Base-by-base conservation (phyloP, 2,113 vertebrate species). In the Spilogale gracilis region DNA sequence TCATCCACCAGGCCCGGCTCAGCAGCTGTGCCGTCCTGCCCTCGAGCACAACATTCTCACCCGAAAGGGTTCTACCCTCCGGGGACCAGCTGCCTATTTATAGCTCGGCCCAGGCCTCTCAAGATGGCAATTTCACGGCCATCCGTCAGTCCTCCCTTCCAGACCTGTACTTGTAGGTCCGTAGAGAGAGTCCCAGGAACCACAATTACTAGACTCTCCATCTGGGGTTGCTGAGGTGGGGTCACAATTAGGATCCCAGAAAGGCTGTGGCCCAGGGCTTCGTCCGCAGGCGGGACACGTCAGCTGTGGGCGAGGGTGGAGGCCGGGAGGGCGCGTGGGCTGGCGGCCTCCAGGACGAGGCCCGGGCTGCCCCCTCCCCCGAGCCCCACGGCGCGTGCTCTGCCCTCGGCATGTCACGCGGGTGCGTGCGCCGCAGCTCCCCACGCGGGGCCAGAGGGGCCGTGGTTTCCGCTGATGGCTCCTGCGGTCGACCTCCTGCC, bases 61-160 rank as follows among this genome's bases (percentile, higher is more conserved):
- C n/a, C 3, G 0, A 30, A 2, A 21, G 50, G 52, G 63, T 3
- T 20, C 82, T 50, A 4, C 61, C 80, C 65, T 43, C 76, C 45
- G 0, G 60, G n/a, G 60, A 54, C 96, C 50, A 96, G 87, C 12
- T n/a, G 60, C 48, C 98, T 98, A 96, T 98, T 98, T 97, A 98
- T 89, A 98, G 97, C 82, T 0, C 10, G 1, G 82, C 86, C 86
- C 1, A 69, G 45, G 92, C 92, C 83, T 80, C 92, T 81, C 96
- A 94, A 86, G 94, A 94, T 0, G 85, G 89, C 48, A 83, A 98
- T 97, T 98, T 93, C 96, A 20, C 10, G 63, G 96, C 91, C 3
- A 38, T 95, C 94, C 96, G 43, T 94, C 92, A 97, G 97, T 96
- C 96, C 93, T 54, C 7, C 85, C 69, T 88, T 96, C 89, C 94